Evolutionary conservation across 2,888 invertebrate species (phyloP), one percentile per base, ranked within the genome.

Genomic region (Euzophera pinguis): DNA sequence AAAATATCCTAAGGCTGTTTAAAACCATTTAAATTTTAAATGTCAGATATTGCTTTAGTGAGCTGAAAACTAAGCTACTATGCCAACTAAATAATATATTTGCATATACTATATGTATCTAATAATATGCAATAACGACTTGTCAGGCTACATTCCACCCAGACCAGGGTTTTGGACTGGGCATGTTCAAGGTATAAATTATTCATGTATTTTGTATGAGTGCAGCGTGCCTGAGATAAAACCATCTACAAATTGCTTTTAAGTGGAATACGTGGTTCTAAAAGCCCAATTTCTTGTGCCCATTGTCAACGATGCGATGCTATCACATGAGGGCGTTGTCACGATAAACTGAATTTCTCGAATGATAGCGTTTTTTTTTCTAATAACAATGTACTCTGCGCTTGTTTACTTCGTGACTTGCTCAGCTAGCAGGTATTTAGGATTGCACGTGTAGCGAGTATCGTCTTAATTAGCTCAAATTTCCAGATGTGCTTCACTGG

Each of bases 321-420:
- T 80, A 85, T 86, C 81, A 66, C 65, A 67, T 69, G 80, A 81
- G 73, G 82, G 84, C 76, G 78, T 74, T 70, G 78, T 76, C 75
- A 78, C 77, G 76, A 78, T 78, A 73, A 73, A 69, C 68, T 63
- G 62, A 67, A 71, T 78, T 73, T 71, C 73, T 73, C 63, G 63
- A 64, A 70, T 68, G 70, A 68, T 72, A 67, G 76, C 66, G 39
- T 39, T 65, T 62, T 61, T 56, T 64, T 68, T 71, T 68, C 73
- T 67, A 71, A 72, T 72, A 66, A 64, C 42, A 53, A 56, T 47
- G 57, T 43, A 53, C 63, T 61, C 60, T 61, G 55, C 63, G 58
- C 71, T 69, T 57, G 67, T 67, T 72, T 61, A 61, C 62, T 68
- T 67, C 71, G 69, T 73, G 75, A 74, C 69, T 72, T 70, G 68